Base-by-base conservation (phyloP, 1,140 invertebrate species). In the Steinernema feltiae region DNA sequence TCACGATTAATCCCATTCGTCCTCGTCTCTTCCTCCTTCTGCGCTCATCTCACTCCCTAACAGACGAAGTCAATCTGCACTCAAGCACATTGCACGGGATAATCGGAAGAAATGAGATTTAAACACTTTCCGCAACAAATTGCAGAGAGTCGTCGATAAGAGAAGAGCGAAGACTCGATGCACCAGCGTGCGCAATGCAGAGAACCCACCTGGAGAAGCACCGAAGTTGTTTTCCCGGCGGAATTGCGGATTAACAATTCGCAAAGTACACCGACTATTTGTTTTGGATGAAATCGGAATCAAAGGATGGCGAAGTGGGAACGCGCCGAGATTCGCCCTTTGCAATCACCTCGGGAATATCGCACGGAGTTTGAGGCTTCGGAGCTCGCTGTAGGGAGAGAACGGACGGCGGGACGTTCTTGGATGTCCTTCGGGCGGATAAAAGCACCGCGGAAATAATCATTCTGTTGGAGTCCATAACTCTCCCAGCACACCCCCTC, bases 31-130 rank as follows among this genome's bases (percentile, higher is more conserved):
- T 3, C 53, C 2, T 27, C 53, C 53, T 41, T 41, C 35, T 41
- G 35, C 35, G 18, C 35, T 41, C 35, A n/a, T n/a, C n/a, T n/a
- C n/a, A n/a, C n/a, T n/a, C n/a, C n/a, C 18, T 7, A 41, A 41
- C 35, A 27, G 53, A 63, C 53, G 53, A 18, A 41, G 53, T 63
- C 53, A 63, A 63, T 63, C 53, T 27, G 24, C 15, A 63, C 35
- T 41, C 35, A n/a, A n/a, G 15, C 15, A 21, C 53, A 3, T 27
- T 63, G 53, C 53, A 63, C 7, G 7, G 53, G 53, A 63, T 63
- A 63, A 63, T 63, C 53, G 53, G 24, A 27, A 63, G 24, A 63
- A 63, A 63, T 63, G 24, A 63, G 53, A 63, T 63, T 63, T 63
- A 27, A 27, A 63, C 53, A n/a, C 53, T n/a, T 3, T 21, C 24